These are phyloP conservation scores for Eulithis testata DNA, from an alignment of 2,888 invertebrate genomes.

Conservation along the genomic window DNA sequence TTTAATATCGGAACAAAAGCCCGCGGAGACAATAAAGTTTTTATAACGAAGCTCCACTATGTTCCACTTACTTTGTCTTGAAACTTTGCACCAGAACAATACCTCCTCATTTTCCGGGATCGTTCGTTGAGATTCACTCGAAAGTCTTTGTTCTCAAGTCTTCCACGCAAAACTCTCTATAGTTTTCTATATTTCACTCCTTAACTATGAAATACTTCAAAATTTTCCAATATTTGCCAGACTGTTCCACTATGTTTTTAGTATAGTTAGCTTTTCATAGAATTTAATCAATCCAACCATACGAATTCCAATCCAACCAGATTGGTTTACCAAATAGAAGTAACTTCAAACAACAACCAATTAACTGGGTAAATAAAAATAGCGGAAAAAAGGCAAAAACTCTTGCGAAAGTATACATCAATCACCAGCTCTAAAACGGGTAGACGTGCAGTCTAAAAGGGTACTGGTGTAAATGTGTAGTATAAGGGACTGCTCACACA, in stretches of 20 bases:
- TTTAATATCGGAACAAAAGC: slow-evolving; percentile 21
- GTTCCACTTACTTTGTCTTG: slow-evolving; percentile 36
- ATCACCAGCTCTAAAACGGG: slow-evolving; percentile 29
- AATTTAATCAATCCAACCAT: background rate
- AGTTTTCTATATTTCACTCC: slow-evolving; percentile 19
- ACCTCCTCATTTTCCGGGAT: slow-evolving; percentile 33
- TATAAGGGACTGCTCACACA: slow-evolving; percentile 4
- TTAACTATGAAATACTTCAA: background rate
- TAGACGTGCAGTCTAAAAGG: slow-evolving; percentile 33
- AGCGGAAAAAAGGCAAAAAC: slow-evolving; percentile 17
- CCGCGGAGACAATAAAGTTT: slow-evolving; percentile 31
- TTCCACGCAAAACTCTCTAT: slow-evolving; percentile 23
- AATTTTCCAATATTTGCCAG: background rate
- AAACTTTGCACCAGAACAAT: slow-evolving; percentile 41
- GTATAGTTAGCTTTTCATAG: background rate
- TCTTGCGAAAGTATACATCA: slow-evolving; percentile 32
- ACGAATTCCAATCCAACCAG: slow-evolving; percentile 1
- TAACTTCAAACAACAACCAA: slow-evolving; percentile 22
- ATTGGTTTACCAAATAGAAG: slow-evolving; percentile 11
- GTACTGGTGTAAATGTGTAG: slow-evolving; percentile 10
- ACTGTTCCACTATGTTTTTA: background rate
- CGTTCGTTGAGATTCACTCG: slow-evolving; percentile 19
- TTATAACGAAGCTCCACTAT: slow-evolving; percentile 35
- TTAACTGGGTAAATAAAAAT: slow-evolving; percentile 26
- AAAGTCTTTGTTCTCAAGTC: slow-evolving; percentile 32